Evolutionary conservation across 2,888 invertebrate genomes (phyloP), one percentile per base, ranked within the genome.

Genomic region (Drosophila suboccidentalis): DNA sequence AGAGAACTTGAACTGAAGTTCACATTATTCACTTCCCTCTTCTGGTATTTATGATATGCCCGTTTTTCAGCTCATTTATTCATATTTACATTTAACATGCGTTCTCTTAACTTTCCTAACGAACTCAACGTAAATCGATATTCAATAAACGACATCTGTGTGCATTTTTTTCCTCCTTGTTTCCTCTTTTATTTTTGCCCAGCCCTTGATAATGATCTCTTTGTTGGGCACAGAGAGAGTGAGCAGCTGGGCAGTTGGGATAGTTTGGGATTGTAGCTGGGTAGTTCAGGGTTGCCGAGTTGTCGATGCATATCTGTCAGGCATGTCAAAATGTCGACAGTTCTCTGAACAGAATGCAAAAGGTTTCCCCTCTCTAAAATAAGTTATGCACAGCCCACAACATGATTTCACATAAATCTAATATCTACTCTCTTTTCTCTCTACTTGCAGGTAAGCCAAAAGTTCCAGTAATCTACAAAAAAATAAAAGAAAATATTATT

Each of bases 81-180:
- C 89, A 87, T 86, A 78, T 87, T 87, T 87, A 82, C 80, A 89
- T 89, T 89, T 84, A 87, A 84, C 89, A 86, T 85, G 81, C 73
- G 76, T 87, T 80, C 72, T 54, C 65, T 66, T 43, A 51, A 57
- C 71, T 71, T 58, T 66, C 73, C 80, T 87, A 83, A 83, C 83
- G 88, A 83, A 88, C 71, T 88, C 84, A 44, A 68, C 80, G 90
- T 90, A 90, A 90, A 89, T 89, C 90, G 89, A 90, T 90, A 90
- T 90, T 88, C 89, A 90, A 90, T 90, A 90, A 90, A 90, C 85
- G 89, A 90, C 90, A 90, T 90, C 90, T 90, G 90, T 90, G 83
- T 78, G 80, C 78, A 90, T 90, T 89, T 90, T 76, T 36, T 22
- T 19, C 22, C 11, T 34, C 11, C 43, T 44, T 22, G 29, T 17